Conservation (phyloP, 2,888 invertebrate genomes). For the Andrena bucephala region DNA sequence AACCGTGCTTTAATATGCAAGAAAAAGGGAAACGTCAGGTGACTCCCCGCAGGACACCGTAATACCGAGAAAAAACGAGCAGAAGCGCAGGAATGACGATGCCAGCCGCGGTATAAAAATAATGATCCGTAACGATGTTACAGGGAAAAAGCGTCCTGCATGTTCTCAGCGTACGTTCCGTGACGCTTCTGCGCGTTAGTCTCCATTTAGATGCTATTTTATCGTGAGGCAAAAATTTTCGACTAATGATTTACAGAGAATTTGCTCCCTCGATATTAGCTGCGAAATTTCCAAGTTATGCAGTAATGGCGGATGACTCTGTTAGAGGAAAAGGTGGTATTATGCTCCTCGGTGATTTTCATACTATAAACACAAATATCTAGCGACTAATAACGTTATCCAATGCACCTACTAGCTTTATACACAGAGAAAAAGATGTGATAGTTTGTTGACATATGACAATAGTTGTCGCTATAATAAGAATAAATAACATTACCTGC, state of each 20-base stretch:
- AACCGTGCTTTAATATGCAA: conserved; percentile 34
- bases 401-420: no score
- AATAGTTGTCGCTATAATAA: no score
- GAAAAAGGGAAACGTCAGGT: conserved; percentile 7
- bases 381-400: no score
- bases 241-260: conserved; percentile 22
- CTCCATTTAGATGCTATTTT: conserved; percentile 4
- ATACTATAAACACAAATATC: no score
- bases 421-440: no score
- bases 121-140: conserved; percentile 26
- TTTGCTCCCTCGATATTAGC: not conserved
- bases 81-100: not conserved
- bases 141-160: conserved; percentile 8
- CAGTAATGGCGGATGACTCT: no score
- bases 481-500: no score
- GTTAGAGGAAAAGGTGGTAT: no score
- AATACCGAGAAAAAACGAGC: not conserved
- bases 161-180: conserved; percentile 3
- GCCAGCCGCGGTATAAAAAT: conserved; percentile 27
- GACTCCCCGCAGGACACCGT: not conserved
- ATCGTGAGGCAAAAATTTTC: not conserved
- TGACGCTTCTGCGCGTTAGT: not conserved
- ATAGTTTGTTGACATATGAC: no score
- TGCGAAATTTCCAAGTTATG: not conserved
- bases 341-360: no score